Evolutionary conservation across 2,797 vertebrate genomes (phyloP), one percentile per base, ranked within the genome.

Genomic region (Acanthurus leucopareius): DNA sequence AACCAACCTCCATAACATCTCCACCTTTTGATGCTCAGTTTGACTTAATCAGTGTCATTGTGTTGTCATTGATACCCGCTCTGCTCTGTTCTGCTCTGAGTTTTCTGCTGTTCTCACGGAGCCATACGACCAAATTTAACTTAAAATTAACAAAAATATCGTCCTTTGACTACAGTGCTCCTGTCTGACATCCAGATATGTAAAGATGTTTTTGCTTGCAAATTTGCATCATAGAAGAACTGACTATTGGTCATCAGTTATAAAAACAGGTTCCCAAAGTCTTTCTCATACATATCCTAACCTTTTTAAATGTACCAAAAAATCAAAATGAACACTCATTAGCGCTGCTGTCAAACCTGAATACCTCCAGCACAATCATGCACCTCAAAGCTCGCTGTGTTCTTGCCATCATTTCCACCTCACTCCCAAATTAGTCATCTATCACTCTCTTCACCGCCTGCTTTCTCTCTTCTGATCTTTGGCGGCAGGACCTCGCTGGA

Each of bases 401-500:
- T 56, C n/a, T 63, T 2, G 13, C 44, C 44, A 49, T 45, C 11
- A 2, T 62, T 72, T 77, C 47, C 17, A 48, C 44, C 70, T 69
- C 54, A 51, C 17, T 73, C 25, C 25, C 22, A 65, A 69, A 83
- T 74, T 48, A 64, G 28, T 52, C 4, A 32, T 67, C 58, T 35
- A 60, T 78, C 57, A 51, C 68, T 59, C 9, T 48, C 59, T 14
- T 48, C 51, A 25, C 74, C 49, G n/a, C 47, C 59, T 77, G 47
- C 51, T 58, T 73, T 48, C 44, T 49, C 62, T 65, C 48, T 16
- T 76, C 64, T 79, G 63, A 79, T 85, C 56, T 58, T 40, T 57
- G 51, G 73, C 77, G 35, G 61, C 25, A 52, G 14, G 78, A n/a
- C 59, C 45, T 14, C 32, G 63, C 38, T 35, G 51, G 73, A 77